Conservation (phyloP, 2,797 vertebrate genomes). For the Pangasius larnaudii region DNA sequence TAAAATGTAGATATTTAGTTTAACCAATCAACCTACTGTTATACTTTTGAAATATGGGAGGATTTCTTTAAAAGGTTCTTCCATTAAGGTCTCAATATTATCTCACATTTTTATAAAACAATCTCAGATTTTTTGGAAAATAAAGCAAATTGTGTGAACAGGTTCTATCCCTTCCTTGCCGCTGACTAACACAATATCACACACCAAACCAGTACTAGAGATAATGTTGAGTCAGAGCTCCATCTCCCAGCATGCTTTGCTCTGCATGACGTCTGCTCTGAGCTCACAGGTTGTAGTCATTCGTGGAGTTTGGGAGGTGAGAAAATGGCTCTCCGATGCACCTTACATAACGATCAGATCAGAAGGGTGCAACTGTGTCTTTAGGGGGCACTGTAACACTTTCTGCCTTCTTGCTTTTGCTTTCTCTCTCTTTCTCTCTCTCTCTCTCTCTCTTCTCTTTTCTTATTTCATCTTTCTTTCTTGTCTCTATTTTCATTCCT, state of each 20-base stretch:
- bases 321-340: conserved; percentile 5
- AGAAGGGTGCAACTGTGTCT: conserved; percentile 57
- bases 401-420: conserved; percentile 36
- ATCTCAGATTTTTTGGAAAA: background rate
- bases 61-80: background rate
- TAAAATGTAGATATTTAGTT: background rate
- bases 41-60: background rate
- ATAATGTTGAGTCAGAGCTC: background rate
- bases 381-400: conserved; percentile 79
- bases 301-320: background rate
- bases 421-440: conserved; percentile 52
- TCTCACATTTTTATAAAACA: background rate
- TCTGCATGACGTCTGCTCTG: background rate
- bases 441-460: conserved; percentile 52
- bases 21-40: background rate
- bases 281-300: conserved; percentile 9
- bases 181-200: background rate
- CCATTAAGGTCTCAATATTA: background rate
- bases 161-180: background rate
- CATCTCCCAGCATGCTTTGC: conserved; percentile 26
- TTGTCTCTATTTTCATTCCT: conserved; percentile 25
- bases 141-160: background rate
- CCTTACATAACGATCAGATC: conserved; percentile 57
- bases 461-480: conserved; percentile 21
- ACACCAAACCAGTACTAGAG: background rate